phyloP scores from a whole-genome alignment of 1,140 invertebrate species.

The Grapholita molesta region DNA sequence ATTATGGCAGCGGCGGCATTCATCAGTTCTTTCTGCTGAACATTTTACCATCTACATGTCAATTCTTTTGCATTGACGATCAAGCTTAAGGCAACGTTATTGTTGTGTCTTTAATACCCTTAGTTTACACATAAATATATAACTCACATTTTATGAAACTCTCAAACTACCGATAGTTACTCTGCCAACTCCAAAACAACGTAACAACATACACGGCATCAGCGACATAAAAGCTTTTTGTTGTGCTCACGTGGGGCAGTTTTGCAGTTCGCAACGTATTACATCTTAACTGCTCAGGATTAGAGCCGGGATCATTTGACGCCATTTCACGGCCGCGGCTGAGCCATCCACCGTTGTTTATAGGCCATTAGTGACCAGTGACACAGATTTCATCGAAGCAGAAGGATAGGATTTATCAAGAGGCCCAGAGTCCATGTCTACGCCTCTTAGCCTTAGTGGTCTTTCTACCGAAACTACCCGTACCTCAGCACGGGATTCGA shows the following conservation, averaged over 20 bases:
- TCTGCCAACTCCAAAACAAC: neutral
- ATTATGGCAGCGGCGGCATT: too few species aligned
- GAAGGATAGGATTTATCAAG: neutral
- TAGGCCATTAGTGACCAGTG: constrained; percentile 36
- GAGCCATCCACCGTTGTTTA: constrained; percentile 41
- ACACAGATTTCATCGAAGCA: neutral
- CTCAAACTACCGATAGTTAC: neutral
- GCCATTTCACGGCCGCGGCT: constrained; percentile 28
- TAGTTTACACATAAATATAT: neutral
- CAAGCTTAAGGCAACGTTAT: too few species aligned
- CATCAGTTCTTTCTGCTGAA: too few species aligned
- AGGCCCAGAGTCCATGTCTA: too few species aligned
- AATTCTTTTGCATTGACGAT: too few species aligned
- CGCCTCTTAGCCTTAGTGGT: too few species aligned
- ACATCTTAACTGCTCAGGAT: constrained; percentile 35
- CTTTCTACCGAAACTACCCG: too few species aligned
- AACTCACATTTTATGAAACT: neutral
- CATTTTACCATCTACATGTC: too few species aligned
- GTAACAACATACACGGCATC: neutral
- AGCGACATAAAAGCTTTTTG: neutral
- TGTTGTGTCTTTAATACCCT: too few species aligned
- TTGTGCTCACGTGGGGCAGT: neutral
- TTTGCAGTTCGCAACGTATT: constrained; percentile 25
- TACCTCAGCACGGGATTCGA: too few species aligned
- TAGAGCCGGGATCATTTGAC: constrained; percentile 38